Conservation (phyloP, 2,888 invertebrate species). For the Pyrrhia umbra region DNA sequence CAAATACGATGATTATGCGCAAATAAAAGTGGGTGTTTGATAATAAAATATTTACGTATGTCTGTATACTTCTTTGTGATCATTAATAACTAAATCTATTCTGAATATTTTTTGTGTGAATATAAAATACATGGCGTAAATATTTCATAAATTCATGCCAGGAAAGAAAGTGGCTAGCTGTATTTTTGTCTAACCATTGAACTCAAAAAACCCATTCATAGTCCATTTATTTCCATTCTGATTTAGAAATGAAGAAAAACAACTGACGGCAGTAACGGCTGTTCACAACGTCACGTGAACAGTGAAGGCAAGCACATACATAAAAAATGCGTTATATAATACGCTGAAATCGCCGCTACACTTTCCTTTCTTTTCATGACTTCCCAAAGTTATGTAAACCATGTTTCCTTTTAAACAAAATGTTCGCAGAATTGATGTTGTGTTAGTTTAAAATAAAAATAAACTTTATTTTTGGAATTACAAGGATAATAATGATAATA, state of each 20-base stretch:
- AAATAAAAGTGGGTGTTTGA: no score
- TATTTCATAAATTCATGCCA: neutral
- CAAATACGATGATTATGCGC: no score
- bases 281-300: slow-evolving; percentile 9
- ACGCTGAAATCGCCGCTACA: neutral
- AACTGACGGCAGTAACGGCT: slow-evolving; percentile 23
- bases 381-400: slow-evolving; percentile 20
- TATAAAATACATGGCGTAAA: neutral
- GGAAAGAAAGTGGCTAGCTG: slow-evolving; percentile 19
- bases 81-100: neutral
- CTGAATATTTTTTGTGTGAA: neutral
- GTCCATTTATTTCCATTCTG: slow-evolving; percentile 29
- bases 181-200: slow-evolving; percentile 8
- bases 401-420: slow-evolving; percentile 3
- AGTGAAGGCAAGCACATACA: slow-evolving; percentile 8
- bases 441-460: no score
- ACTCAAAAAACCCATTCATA: slow-evolving; percentile 12
- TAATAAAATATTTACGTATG: neutral
- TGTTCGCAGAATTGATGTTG: no score
- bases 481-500: no score
- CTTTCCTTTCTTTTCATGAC: slow-evolving; percentile 16
- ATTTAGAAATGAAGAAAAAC: slow-evolving; percentile 17
- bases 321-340: neutral
- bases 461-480: no score
- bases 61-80: neutral